A percentile compares a stretch with the other conserved stretches of the same genome.
Evolutionary conservation across 1,140 invertebrate genomes (phyloP).

Genomic region (Aphidius ervi): DNA sequence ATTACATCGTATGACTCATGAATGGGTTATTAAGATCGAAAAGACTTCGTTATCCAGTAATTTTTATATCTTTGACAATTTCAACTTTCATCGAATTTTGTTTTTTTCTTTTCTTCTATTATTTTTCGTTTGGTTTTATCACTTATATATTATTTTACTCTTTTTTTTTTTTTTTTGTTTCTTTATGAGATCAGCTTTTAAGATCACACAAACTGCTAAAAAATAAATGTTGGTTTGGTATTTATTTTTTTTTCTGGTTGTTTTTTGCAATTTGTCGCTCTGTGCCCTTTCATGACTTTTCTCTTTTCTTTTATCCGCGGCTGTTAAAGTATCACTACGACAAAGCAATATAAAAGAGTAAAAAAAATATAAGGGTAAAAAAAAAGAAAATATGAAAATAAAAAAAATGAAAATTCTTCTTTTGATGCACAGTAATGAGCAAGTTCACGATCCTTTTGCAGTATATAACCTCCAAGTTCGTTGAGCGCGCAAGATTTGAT

Average conservation of each 20-base stretch:
- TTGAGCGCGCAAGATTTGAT: conserved; percentile 44
- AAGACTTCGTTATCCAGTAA: conserved; percentile 3
- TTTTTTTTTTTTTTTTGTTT: neutral
- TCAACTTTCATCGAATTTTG: too few relatives aligned
- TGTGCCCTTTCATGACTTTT: conserved; percentile 2
- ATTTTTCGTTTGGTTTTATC: neutral
- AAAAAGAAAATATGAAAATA: conserved; percentile 16
- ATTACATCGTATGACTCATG: conserved; percentile 7
- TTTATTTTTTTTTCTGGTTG: neutral
- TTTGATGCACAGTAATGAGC: conserved; percentile 48
- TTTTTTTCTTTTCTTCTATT: conserved; percentile 3
- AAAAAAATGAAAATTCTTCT: conserved; percentile 32
- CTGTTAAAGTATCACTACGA: conserved; percentile 17
- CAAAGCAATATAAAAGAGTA: conserved; percentile 3
- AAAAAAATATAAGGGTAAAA: conserved; percentile 7
- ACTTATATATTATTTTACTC: neutral
- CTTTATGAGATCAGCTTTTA: conserved; percentile 2
- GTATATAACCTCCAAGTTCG: conserved; percentile 33
- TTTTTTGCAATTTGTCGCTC: conserved; percentile 6
- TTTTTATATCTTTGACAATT: too few relatives aligned
- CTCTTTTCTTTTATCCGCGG: conserved; percentile 13
- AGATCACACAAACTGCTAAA: neutral
- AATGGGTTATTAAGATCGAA: conserved; percentile 2
- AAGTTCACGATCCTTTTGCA: conserved; percentile 42
- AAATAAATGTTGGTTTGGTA: neutral